Evolutionary conservation across 2,888 invertebrate genomes (phyloP).

Genomic region (Ephialtes manifestator): DNA sequence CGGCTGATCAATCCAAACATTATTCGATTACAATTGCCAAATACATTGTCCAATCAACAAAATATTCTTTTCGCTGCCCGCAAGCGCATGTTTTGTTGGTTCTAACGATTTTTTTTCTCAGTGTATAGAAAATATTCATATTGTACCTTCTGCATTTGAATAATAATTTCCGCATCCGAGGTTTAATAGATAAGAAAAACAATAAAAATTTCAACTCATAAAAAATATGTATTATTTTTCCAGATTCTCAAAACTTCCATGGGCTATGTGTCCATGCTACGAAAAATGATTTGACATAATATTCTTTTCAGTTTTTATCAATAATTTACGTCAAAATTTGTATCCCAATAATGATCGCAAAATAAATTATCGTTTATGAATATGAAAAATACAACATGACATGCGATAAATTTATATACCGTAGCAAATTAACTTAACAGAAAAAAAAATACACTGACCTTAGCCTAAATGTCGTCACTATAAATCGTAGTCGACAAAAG

Average conservation of each 20-base stretch:
- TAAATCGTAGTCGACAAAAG: too few relatives aligned
- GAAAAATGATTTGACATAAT: slow-evolving; percentile 25
- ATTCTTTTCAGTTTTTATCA: background rate
- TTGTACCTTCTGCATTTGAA: background rate
- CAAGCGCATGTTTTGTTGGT: too few relatives aligned
- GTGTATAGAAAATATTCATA: background rate
- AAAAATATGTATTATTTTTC: background rate
- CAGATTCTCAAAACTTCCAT: slow-evolving; percentile 54
- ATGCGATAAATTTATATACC: too few relatives aligned
- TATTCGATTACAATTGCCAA: too few relatives aligned
- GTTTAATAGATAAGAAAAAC: background rate
- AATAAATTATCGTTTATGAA: background rate
- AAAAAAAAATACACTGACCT: too few relatives aligned
- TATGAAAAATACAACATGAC: background rate
- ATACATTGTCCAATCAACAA: too few relatives aligned
- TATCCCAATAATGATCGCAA: background rate
- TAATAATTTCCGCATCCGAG: background rate
- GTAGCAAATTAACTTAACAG: too few relatives aligned
- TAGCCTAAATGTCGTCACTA: too few relatives aligned
- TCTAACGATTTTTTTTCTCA: too few relatives aligned
- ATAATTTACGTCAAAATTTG: slow-evolving; percentile 6
- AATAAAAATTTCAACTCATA: slow-evolving; percentile 6
- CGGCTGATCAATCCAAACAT: too few relatives aligned
- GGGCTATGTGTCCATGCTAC: slow-evolving; percentile 50
- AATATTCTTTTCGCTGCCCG: too few relatives aligned